A percentile compares a stretch with the other conserved stretches of the same genome.
Conservation (phyloP, 2,797 vertebrate species). For the Dendrocincla fuliginosa region DNA sequence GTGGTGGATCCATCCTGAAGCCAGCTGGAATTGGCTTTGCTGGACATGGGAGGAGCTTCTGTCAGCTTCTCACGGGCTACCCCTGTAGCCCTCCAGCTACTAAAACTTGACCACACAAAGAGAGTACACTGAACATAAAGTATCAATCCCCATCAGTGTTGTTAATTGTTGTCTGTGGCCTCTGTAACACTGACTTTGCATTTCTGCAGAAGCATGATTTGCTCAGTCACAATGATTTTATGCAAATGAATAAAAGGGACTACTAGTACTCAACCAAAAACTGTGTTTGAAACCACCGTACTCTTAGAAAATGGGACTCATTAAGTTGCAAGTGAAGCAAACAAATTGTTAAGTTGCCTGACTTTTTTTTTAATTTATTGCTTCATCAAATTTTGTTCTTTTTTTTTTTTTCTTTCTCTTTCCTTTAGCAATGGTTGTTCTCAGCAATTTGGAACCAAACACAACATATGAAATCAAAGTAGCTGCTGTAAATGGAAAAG, state of each 20-base stretch:
- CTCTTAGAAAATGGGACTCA: background rate
- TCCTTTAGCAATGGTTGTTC: constrained; percentile 86
- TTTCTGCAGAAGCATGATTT: background rate
- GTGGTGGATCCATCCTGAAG: background rate
- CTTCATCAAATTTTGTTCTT: background rate
- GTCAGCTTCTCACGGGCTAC: background rate
- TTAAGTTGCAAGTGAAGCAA: background rate
- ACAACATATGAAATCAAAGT: constrained; percentile 95
- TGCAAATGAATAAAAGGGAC: background rate
- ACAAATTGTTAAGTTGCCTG: background rate
- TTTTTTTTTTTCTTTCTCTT: background rate
- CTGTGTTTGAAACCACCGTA: background rate
- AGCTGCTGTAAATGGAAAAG: constrained; percentile 96
- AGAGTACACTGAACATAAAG: background rate
- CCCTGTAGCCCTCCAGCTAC: accelerated
- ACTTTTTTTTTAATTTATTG: background rate
- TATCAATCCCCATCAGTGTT: background rate
- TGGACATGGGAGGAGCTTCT: background rate
- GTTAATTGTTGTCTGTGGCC: background rate
- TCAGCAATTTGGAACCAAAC: constrained; percentile 94
- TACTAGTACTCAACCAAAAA: background rate
- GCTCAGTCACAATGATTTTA: background rate
- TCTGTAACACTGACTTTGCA: background rate
- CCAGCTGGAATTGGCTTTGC: background rate
- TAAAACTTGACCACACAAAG: background rate